Percentiles rank a stretch among this genome's conserved stretches.
These are phyloP conservation scores for Nasonia oneida DNA, from an alignment of 2,888 invertebrate genomes.

Conservation along the genomic window DNA sequence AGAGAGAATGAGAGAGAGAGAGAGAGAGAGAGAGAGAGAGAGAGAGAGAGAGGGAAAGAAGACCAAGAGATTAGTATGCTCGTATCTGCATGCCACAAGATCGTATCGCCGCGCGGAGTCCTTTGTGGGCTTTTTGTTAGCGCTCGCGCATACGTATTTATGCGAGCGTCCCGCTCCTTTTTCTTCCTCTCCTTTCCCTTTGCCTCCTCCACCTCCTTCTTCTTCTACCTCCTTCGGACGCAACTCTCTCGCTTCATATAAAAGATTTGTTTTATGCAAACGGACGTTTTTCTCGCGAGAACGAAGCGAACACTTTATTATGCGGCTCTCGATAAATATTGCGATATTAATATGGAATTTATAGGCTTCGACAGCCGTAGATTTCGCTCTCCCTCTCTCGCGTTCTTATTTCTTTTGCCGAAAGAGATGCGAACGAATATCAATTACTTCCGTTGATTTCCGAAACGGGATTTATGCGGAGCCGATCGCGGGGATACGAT, in stretches of 20 bases:
- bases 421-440: conserved; percentile 53
- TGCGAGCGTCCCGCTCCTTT: conserved; percentile 70
- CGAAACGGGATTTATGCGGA: conserved; percentile 53
- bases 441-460: conserved; percentile 62
- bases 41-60: conserved; percentile 54
- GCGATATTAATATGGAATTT: conserved; percentile 65
- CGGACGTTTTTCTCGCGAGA: conserved; percentile 58
- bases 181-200: conserved; percentile 59
- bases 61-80: conserved; percentile 75
- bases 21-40: conserved; percentile 58
- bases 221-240: conserved; percentile 56
- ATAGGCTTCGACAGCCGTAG: conserved; percentile 61
- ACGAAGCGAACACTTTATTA: conserved; percentile 59
- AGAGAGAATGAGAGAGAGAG: conserved; percentile 61
- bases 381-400: background rate
- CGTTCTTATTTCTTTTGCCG: conserved; percentile 38
- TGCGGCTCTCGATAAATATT: conserved; percentile 54
- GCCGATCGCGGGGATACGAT: conserved; percentile 52
- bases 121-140: conserved; percentile 76
- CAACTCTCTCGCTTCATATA: conserved; percentile 48
- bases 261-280: conserved; percentile 72
- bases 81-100: conserved; percentile 77
- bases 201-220: conserved; percentile 41
- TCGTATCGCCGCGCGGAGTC: conserved; percentile 75
- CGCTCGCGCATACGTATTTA: conserved; percentile 74